Conservation (phyloP, 2,888 invertebrate genomes). For the Bedellia somnulentella region DNA sequence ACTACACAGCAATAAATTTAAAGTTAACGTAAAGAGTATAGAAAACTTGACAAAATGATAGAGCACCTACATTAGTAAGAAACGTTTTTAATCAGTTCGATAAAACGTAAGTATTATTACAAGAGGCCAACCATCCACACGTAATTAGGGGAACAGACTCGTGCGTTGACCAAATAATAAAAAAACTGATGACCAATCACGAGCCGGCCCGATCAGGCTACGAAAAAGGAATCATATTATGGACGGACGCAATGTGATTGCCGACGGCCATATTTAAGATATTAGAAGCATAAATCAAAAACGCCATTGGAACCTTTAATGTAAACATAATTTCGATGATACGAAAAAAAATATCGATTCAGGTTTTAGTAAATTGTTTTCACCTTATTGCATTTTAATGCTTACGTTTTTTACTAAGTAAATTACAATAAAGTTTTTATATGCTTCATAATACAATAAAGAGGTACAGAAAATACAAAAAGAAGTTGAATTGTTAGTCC, state of each 20-base stretch:
- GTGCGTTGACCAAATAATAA: constrained; percentile 22
- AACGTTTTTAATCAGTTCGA: no score
- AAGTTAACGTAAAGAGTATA: no score
- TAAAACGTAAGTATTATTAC: no score
- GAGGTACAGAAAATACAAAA: constrained; percentile 21
- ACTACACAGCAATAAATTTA: no score
- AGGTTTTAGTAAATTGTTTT: no score
- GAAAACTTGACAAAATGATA: no score
- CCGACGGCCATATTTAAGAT: constrained; percentile 50
- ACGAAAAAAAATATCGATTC: no score
- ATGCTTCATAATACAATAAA: background rate
- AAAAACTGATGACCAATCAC: constrained; percentile 40
- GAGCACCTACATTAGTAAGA: no score
- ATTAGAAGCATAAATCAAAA: constrained; percentile 53
- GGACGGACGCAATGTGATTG: constrained; percentile 19
- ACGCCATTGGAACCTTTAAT: constrained; percentile 45
- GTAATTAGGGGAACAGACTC: constrained; percentile 44
- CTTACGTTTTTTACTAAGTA: no score
- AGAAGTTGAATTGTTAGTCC: constrained; percentile 34
- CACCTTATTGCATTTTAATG: no score
- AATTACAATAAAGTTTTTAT: constrained; percentile 14
- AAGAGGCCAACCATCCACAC: constrained; percentile 23
- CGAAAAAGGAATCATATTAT: constrained; percentile 21
- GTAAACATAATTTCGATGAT: constrained; percentile 31
- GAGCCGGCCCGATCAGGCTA: constrained; percentile 22